Evolutionary conservation across 2,113 vertebrate genomes (phyloP), one percentile per base, ranked within the genome.

Genomic region (Cygnus buccinator): DNA sequence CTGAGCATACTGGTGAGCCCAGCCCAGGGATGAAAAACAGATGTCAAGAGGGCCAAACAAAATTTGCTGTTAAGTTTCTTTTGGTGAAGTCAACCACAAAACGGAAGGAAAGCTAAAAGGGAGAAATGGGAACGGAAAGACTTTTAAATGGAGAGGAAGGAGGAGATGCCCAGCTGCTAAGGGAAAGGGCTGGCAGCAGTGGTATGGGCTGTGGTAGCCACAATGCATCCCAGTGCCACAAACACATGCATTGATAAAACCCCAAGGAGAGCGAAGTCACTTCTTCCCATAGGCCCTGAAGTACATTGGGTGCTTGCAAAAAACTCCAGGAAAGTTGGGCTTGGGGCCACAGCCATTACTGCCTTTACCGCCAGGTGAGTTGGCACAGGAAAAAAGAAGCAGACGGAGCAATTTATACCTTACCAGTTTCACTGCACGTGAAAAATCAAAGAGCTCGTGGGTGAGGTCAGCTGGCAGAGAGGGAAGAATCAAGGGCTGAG

Each of bases 371-470:
- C 29, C 62, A 79, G 81, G 33, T 43, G 23, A 18, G n/a, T 0
- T 72, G 54, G 43, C 74, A 61, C 16, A 43, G 57, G 28, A 76
- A 87, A 59, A 58, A 37, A 35, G 78, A 94, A 95, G 41, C 58
- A 33, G 79, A 70, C 84, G 35, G 52, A 89, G 71, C 13, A 71
- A 72, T 95, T 87, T 76, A 6, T 85, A 68, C 14, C 90, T 82
- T 29, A 9, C 11, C 18, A 25, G 19, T 61, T 94, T 87, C 12
- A 2, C 25, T 44, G 67, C 35, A 46, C 1, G 0, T 3, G 10
- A 61, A 48, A 93, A 75, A 41, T 13, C 43, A 65, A 82, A 68
- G 59, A 50, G 4, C 19, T 44, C 18, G 7, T 28, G 39, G 18
- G 29, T n/a, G 25, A 86, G 72, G 74, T 35, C 52, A 82, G 57